Base-by-base conservation (phyloP, 64 coral and sea anemone genomes). In the Stichodactyla helianthus region DNA sequence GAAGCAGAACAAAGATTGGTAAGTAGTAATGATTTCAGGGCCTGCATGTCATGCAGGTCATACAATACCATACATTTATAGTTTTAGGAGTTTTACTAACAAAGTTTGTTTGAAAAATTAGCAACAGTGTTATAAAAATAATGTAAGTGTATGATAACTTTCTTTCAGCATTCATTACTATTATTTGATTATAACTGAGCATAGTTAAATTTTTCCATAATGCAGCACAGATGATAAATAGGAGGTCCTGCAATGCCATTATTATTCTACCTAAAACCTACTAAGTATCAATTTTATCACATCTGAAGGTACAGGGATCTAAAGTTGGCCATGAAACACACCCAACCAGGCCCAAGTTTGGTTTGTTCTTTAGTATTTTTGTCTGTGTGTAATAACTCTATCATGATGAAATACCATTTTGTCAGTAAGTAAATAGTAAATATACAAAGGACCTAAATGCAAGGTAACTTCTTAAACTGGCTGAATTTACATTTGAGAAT, bases 311-410 rank as follows among this genome's bases (percentile, higher is more conserved):
- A 79, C 91, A 92, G 91, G 91, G 71, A 81, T 84, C 54, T 91
- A 91, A 87, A 82, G 89, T 86, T 88, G 91, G 86, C 77, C 81
- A 86, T 92, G 91, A 92, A 84, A 88, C 79, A 92, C 86, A 87
- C 84, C 77, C 82, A 60, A 52, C 63, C 86, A 88, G 59, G 91
- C 79, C 86, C 86, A 92, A 88, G 91, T 92, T 92, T 84, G 91
- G 91, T 92, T 92, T 92, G 91, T 92, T 92, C 83, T 77, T 60
- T 92, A 92, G 59, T 55, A 83, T 87, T 77, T 92, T 71, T 87
- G 28, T 74, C 68, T 74, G 68, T 74, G 63, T 67, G 68, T 31
- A 4, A 74, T 74, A 6, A 65, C 19, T 65, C 62, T 74, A 26
- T 74, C 86, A 82, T 82, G 54, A 82, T 50, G 59, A 53, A 44